Evolutionary conservation across 2,113 vertebrate species (phyloP), one percentile per base, ranked within the genome.

Genomic region (Thinocorus orbignyianus): DNA sequence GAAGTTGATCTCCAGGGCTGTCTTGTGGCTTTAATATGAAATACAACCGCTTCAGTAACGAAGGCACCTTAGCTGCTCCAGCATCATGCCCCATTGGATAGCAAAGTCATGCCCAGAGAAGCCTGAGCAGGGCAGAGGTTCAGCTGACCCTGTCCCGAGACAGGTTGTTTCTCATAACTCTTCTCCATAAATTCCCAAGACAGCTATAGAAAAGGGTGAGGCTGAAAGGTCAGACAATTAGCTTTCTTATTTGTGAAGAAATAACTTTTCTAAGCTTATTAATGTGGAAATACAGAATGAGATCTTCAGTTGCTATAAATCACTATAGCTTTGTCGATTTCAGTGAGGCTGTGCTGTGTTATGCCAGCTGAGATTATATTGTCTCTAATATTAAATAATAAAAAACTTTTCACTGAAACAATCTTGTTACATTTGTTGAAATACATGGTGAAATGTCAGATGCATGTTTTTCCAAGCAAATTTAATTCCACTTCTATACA

Each of bases 141-240:
- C 72, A 68, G 39, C 42, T 81, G 69, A 79, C 31, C 65, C 82
- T 86, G 76, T 88, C 93, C 70, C 55, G 42, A 93, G 31, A 72
- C 0, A 18, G 14, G 46, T 11, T 74, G 26, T 89, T 97, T 95
- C 91, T 92, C 92, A 83, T 94, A 94, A 81, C 52, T 90, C 55
- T 91, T 91, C 86, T 86, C 92, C 0, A 1, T 91, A 97, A 86
- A 85, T 80, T 54, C 93, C 37, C 70, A 86, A 85, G 77, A 87
- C 65, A 94, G 64, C 81, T 55, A 64, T 92, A 58, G 93, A 93
- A 95, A 78, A 33, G 39, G 80, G 80, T 93, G 69, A 82, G 87
- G 46, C 72, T 89, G 81, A 96, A 92, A 95, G 95, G 92, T 58
- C 90, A 87, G 55, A 57, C 89, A 84, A 95, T 95, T 84, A 92